phyloP scores from a whole-genome alignment of 2,113 vertebrate genomes.

The Myxocyprinus asiaticus region DNA sequence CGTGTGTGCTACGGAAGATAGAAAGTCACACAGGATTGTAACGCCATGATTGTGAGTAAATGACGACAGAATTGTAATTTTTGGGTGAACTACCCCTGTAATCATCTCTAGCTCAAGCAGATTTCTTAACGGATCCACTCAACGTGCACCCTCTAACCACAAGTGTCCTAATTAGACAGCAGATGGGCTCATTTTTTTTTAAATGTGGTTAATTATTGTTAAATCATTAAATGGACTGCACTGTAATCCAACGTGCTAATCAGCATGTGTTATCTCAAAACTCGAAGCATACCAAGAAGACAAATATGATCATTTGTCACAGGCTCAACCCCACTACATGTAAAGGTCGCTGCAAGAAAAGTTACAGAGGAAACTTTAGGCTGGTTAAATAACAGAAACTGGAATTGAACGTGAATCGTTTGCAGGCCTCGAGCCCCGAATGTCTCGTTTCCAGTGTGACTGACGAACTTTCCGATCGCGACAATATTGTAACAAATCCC shows the following conservation, averaged over 20 bases:
- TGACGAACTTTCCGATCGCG: background rate
- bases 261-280: background rate
- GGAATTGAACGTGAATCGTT: conserved; percentile 6
- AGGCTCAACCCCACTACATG: background rate
- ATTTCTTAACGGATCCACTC: background rate
- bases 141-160: background rate
- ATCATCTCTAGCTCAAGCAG: background rate
- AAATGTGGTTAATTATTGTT: conserved; percentile 45
- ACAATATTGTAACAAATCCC: conserved; percentile 2
- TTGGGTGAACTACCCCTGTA: background rate
- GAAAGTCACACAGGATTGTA: too few relatives aligned
- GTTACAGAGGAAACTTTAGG: too few relatives aligned
- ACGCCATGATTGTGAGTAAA: too few relatives aligned
- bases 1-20: too few relatives aligned
- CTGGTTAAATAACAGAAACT: conserved; percentile 18
- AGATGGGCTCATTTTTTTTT: background rate
- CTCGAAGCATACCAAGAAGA: background rate
- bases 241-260: conserved; percentile 31
- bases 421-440: conserved; percentile 51
- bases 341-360: background rate
- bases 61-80: too few relatives aligned
- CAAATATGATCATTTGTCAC: background rate
- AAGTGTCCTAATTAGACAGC: conserved; percentile 9
- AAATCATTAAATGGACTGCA: conserved; percentile 29
- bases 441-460: conserved; percentile 27